A percentile compares a stretch with the other conserved stretches of the same genome.
Evolutionary conservation across 2,113 vertebrate species (phyloP).

Genomic region (Panthera tigris): DNA sequence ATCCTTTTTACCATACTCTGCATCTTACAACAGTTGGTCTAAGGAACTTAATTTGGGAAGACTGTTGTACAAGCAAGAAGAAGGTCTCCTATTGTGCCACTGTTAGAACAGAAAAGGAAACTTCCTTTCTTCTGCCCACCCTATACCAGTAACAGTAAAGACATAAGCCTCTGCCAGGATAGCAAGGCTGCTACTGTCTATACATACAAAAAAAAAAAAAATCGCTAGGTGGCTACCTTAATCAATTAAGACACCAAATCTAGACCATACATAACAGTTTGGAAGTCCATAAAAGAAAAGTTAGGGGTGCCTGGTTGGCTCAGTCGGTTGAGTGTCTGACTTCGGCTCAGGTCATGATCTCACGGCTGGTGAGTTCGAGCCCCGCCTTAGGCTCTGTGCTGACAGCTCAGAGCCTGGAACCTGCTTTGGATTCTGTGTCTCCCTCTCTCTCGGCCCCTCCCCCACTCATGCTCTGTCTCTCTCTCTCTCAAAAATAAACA

Average conservation of each 20-base stretch:
- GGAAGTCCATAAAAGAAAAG: neutral
- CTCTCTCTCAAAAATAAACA: no score
- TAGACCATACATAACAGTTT: neutral
- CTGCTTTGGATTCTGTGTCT: no score
- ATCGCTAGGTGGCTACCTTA: neutral
- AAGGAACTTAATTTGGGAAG: conserved; percentile 39
- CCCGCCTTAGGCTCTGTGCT: no score
- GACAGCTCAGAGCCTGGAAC: no score
- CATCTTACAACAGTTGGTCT: neutral
- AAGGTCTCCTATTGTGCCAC: neutral
- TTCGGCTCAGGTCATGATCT: no score
- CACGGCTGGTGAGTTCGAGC: no score
- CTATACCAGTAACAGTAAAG: neutral
- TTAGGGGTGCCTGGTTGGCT: neutral
- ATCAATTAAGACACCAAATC: conserved; percentile 4
- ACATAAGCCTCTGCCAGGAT: neutral
- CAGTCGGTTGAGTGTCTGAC: no score
- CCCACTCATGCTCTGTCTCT: no score
- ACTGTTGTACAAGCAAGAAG: neutral
- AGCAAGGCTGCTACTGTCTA: neutral
- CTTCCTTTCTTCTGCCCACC: neutral
- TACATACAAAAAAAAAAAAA: neutral
- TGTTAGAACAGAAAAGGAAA: neutral
- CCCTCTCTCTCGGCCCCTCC: no score
- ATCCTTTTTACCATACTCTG: conserved; percentile 22